Percentiles rank a stretch among this genome's conserved stretches.
Conservation (phyloP, 2,888 invertebrate genomes). For the Metalampra italica region DNA sequence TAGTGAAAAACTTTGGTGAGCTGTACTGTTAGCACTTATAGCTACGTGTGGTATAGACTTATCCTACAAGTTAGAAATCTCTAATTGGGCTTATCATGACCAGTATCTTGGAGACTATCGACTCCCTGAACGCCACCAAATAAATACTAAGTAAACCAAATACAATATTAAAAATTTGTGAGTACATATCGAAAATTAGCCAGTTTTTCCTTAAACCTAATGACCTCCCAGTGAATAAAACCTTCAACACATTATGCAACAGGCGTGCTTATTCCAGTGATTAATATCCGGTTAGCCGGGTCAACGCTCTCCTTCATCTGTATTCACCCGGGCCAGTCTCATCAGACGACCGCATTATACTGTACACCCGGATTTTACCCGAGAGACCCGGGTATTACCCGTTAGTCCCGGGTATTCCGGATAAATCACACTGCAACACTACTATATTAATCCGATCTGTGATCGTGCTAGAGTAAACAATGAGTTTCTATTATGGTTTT, state of each 20-base stretch:
- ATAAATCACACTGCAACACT: slow-evolving; percentile 23
- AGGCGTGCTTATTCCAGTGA: slow-evolving; percentile 30
- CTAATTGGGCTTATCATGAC: neutral
- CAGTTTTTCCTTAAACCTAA: too few species aligned
- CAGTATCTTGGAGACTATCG: too few species aligned
- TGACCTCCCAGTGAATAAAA: neutral
- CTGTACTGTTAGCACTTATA: too few species aligned
- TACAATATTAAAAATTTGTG: too few species aligned
- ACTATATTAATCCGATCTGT: slow-evolving; percentile 16
- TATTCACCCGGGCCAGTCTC: slow-evolving; percentile 48
- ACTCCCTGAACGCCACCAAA: too few species aligned
- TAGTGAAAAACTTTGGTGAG: neutral
- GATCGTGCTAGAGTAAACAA: neutral
- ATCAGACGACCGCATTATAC: slow-evolving; percentile 40
- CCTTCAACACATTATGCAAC: slow-evolving; percentile 22
- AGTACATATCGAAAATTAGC: too few species aligned
- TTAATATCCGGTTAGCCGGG: slow-evolving; percentile 38
- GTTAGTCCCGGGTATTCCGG: slow-evolving; percentile 10
- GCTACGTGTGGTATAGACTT: too few species aligned
- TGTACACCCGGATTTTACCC: slow-evolving; percentile 23
- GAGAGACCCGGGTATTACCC: slow-evolving; percentile 25
- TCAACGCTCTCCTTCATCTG: slow-evolving; percentile 45
- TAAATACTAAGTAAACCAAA: too few species aligned
- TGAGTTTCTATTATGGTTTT: neutral
- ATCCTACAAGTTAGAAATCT: too few species aligned